A percentile compares a stretch with the other conserved stretches of the same genome.
Evolutionary conservation across 1,140 invertebrate species (phyloP).

Genomic region (Diorhabda sublineata): DNA sequence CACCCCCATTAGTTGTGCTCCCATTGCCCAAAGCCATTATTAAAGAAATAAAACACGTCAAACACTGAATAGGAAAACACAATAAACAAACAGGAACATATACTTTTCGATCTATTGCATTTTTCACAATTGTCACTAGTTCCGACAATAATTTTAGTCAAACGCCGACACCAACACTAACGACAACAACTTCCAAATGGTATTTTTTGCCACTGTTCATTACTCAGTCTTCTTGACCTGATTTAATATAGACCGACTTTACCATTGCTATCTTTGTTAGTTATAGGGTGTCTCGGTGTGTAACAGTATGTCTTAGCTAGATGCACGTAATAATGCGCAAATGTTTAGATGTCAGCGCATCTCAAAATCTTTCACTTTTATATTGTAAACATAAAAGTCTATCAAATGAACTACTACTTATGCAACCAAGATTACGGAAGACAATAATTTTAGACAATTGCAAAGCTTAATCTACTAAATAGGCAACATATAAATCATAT

Average conservation of each 20-base stretch:
- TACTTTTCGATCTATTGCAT: constrained; percentile 9
- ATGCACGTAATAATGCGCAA: constrained; percentile 16
- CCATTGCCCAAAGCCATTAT: constrained; percentile 46
- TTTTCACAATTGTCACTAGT: constrained; percentile 15
- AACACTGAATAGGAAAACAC: constrained; percentile 21
- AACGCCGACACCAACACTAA: constrained; percentile 19
- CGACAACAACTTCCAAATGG: constrained; percentile 23
- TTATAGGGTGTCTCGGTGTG: neutral
- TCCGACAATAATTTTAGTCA: constrained; percentile 13
- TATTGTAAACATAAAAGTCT: neutral
- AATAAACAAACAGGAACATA: constrained; percentile 17
- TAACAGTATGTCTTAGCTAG: constrained; percentile 9
- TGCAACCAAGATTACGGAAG: neutral
- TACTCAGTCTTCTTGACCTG: constrained; percentile 11
- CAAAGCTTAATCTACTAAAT: neutral
- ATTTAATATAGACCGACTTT: constrained; percentile 14
- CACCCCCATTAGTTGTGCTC: constrained; percentile 51
- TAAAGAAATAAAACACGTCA: constrained; percentile 17
- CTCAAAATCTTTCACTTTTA: constrained; percentile 21
- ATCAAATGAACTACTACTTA: neutral
- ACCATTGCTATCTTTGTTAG: constrained; percentile 14
- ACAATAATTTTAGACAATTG: no score
- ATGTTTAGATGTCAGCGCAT: constrained; percentile 23
- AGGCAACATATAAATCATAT: neutral
- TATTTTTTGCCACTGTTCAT: constrained; percentile 22